Base-by-base conservation (phyloP, 1,140 invertebrate species). In the Drosophila ficusphila region DNA sequence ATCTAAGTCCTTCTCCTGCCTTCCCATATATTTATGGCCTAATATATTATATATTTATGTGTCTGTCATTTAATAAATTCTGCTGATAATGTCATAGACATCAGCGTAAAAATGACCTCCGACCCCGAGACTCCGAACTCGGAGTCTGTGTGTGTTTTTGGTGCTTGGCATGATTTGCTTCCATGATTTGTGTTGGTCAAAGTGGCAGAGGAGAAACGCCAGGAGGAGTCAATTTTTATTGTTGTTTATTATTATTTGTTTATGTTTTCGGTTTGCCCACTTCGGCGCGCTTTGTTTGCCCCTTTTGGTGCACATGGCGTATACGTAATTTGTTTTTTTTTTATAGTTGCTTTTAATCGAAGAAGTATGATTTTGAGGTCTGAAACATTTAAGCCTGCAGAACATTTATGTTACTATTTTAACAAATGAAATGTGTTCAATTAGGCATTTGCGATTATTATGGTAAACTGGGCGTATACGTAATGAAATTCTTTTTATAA, bases 21-120 rank as follows among this genome's bases (percentile, higher is more conserved):
- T 19, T 23, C 51, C 19, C 58, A 56, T 33, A 65, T 75, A 67
- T 75, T 75, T 75, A 75, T 75, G 71, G 72, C 72, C 51, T 67
- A 68, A 75, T 75, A 75, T 75, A 75, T 75, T 75, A 75, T 68
- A 75, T 75, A 75, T 75, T 75, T 75, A 75, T 75, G 72, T 75
- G 72, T 67, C 72, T 75, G 72, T 75, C 72, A 75, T 75, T 75
- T 75, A 75, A 75, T 75, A 75, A 75, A 75, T 75, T 75, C 58
- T 68, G 68, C 72, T 75, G 72, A 75, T 75, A 75, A 75, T 75
- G 72, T 75, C 72, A 68, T 75, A 75, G 72, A 75, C 72, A 75
- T 75, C 72, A 75, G 72, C 61, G 72, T 75, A 53, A 75, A 75
- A 75, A 75, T 75, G 71, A 75, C 69, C 69, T 31, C 46, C 52